Conservation (phyloP, 1,140 invertebrate genomes). For the Bombus superbus region DNA sequence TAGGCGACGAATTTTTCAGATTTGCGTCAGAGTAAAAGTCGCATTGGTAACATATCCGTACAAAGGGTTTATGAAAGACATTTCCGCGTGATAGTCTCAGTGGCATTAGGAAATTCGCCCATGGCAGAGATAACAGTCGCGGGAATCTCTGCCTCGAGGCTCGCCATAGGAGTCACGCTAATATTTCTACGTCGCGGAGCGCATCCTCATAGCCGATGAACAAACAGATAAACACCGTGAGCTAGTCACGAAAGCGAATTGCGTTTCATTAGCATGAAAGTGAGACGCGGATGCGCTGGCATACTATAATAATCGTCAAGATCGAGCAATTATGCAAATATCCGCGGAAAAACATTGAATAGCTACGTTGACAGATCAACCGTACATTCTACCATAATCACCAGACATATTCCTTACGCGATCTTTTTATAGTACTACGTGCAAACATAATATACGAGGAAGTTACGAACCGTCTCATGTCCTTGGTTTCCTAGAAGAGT, state of each 20-base stretch:
- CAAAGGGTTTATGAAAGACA: background rate
- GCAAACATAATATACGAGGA: background rate
- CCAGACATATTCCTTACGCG: background rate
- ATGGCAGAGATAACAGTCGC: background rate
- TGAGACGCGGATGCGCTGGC: slow-evolving; percentile 13
- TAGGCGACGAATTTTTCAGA: background rate
- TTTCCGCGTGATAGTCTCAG: background rate
- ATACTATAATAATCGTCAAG: slow-evolving; percentile 14
- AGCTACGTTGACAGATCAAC: background rate
- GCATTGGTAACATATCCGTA: background rate
- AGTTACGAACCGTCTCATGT: background rate
- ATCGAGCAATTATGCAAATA: slow-evolving; percentile 36
- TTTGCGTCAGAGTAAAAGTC: background rate
- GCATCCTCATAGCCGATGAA: slow-evolving; percentile 40
- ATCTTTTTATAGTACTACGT: background rate
- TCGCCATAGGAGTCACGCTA: background rate
- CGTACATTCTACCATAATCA: background rate
- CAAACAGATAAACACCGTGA: slow-evolving; percentile 35
- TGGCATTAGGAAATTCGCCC: background rate
- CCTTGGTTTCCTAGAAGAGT: background rate
- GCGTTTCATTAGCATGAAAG: slow-evolving; percentile 57
- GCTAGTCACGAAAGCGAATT: slow-evolving; percentile 55
- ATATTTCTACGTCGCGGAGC: slow-evolving; percentile 40
- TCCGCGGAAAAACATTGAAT: background rate
- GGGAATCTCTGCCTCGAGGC: background rate